Evolutionary conservation across 2,888 invertebrate genomes (phyloP).

Genomic region (Andrena trimmerana): DNA sequence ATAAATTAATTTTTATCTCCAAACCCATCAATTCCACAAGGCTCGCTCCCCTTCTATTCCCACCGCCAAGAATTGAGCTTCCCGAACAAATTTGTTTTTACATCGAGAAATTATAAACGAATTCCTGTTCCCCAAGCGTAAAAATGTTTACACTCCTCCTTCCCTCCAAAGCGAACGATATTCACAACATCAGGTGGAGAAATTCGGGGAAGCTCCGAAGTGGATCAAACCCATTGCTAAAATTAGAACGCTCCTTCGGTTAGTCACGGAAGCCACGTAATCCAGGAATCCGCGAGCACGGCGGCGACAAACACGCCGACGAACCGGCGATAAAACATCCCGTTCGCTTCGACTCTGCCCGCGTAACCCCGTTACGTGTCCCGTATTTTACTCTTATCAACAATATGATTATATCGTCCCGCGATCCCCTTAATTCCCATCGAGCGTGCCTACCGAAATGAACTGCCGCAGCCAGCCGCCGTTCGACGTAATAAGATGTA

Average conservation of each 20-base stretch:
- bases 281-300: neutral
- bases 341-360: neutral
- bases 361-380: neutral
- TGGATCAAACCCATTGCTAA: slow-evolving; percentile 24
- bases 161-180: neutral
- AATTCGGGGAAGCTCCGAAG: slow-evolving; percentile 9
- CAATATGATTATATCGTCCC: neutral
- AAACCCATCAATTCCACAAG: too few relatives aligned
- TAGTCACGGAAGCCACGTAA: slow-evolving; percentile 15
- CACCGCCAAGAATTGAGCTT: too few relatives aligned
- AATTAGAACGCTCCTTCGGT: slow-evolving; percentile 9
- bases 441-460: neutral
- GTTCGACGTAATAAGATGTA: slow-evolving; percentile 9
- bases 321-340: neutral
- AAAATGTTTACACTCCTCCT: neutral
- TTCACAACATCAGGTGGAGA: neutral
- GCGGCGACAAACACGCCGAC: neutral
- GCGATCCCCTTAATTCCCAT: slow-evolving; percentile 1
- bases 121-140: too few relatives aligned
- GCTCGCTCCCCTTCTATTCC: too few relatives aligned
- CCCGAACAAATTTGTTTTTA: too few relatives aligned
- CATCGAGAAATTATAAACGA: too few relatives aligned
- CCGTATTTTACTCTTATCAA: neutral
- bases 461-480: neutral
- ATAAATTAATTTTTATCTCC: too few relatives aligned